These are phyloP conservation scores for Holothuria glaberrima DNA, from an alignment of 35 echinoderm and acorn worm genomes.

Conservation along the genomic window DNA sequence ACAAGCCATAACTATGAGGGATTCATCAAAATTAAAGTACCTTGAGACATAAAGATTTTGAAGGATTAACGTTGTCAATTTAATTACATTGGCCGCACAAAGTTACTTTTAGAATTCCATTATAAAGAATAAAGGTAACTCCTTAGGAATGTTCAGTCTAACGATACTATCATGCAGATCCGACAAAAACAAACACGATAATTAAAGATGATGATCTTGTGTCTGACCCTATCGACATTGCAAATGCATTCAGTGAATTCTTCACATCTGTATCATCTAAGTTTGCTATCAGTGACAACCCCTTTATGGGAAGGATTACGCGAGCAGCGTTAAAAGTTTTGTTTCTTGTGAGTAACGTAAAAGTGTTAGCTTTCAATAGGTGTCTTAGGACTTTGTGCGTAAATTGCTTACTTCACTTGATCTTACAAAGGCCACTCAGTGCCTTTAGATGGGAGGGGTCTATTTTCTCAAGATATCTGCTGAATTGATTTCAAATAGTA, in stretches of 20 bases:
- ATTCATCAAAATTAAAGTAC: neutral
- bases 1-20: neutral
- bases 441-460: neutral
- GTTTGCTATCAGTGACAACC: constrained; percentile 2
- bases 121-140: neutral
- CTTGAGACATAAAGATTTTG: constrained; percentile 19
- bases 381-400: constrained; percentile 12
- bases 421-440: neutral
- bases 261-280: too few species aligned
- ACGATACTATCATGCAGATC: neutral
- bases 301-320: neutral
- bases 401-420: constrained; percentile 19
- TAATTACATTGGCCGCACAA: neutral
- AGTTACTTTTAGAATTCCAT: neutral
- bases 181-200: neutral
- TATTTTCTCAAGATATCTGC: too few species aligned
- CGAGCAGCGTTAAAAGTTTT: constrained; percentile 14
- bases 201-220: neutral
- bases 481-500: neutral
- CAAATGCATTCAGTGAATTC: too few species aligned
- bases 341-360: neutral
- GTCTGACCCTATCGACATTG: too few species aligned
- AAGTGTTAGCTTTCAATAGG: neutral
- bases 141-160: too few species aligned
- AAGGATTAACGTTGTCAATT: constrained; percentile 38